Evolutionary conservation across 2,888 invertebrate genomes (phyloP).

Genomic region (Orgyia antiqua): DNA sequence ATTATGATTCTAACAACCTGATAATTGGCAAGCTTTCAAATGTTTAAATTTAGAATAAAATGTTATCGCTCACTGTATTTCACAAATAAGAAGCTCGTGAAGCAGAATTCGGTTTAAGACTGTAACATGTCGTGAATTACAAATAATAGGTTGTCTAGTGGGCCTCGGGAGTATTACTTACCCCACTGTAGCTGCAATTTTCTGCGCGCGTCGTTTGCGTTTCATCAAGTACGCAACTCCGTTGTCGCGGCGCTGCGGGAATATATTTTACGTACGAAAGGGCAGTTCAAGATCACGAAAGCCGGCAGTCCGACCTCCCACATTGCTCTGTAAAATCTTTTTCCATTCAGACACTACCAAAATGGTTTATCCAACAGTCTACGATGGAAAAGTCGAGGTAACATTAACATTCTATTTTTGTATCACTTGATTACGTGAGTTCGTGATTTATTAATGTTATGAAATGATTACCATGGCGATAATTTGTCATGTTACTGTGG

Average conservation of each 20-base stretch:
- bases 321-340: slow-evolving; percentile 38
- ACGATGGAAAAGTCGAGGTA: slow-evolving; percentile 65
- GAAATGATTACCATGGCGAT: slow-evolving; percentile 34
- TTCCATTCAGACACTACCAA: slow-evolving; percentile 39
- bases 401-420: slow-evolving; percentile 37
- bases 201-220: slow-evolving; percentile 61
- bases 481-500: too few species aligned
- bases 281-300: slow-evolving; percentile 77
- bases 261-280: slow-evolving; percentile 66
- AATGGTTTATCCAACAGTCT: slow-evolving; percentile 67
- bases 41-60: slow-evolving; percentile 50
- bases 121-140: slow-evolving; percentile 8
- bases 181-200: slow-evolving; percentile 38
- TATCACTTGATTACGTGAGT: slow-evolving; percentile 38
- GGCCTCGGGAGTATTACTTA: slow-evolving; percentile 42
- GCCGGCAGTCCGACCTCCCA: slow-evolving; percentile 50
- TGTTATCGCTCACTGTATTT: slow-evolving; percentile 20
- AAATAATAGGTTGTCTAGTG: slow-evolving; percentile 28
- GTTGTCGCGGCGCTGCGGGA: slow-evolving; percentile 47
- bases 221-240: slow-evolving; percentile 59
- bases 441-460: slow-evolving; percentile 18
- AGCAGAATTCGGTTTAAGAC: not conserved
- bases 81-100: slow-evolving; percentile 9
- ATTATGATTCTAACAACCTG: too few species aligned
- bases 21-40: slow-evolving; percentile 58